phyloP scores from a whole-genome alignment of 2,113 vertebrate species.

The Chionodraco myersi region DNA sequence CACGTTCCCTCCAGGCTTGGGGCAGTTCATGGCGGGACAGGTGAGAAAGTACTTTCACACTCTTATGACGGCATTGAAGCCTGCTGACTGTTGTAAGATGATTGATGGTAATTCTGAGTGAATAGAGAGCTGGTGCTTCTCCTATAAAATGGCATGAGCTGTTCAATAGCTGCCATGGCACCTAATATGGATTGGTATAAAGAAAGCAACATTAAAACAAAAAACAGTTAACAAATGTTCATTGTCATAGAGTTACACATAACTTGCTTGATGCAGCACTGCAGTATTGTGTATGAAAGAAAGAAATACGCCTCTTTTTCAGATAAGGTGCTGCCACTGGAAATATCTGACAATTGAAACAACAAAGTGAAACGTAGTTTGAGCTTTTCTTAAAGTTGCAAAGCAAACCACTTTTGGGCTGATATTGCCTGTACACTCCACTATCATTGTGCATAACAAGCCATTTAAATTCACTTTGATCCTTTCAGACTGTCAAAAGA shows the following conservation, averaged over 20 bases:
- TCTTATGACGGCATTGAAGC: conserved; percentile 36
- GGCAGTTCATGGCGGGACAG: conserved; percentile 99
- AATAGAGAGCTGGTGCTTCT: conserved; percentile 14
- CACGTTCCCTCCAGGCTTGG: conserved; percentile 96
- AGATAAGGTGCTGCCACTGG: background rate
- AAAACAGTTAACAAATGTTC: background rate
- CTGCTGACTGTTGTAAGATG: conserved; percentile 15
- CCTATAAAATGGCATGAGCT: background rate
- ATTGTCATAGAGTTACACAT: background rate
- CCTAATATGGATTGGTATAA: background rate
- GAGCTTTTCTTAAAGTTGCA: background rate
- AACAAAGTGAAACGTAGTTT: conserved; percentile 22
- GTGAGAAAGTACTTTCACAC: conserved; percentile 80
- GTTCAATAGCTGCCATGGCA: background rate
- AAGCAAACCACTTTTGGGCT: background rate
- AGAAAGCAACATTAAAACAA: background rate
- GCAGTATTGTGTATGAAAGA: background rate
- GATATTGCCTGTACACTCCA: background rate
- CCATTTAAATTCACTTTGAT: background rate
- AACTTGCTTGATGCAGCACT: background rate
- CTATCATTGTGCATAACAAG: conserved; percentile 1
- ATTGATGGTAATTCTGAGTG: conserved; percentile 52
- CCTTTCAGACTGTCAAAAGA: background rate
- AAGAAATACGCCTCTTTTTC: background rate
- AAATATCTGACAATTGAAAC: conserved; percentile 12